phyloP scores from a whole-genome alignment of 2,113 vertebrate species.

The Anthoscopus minutus region DNA sequence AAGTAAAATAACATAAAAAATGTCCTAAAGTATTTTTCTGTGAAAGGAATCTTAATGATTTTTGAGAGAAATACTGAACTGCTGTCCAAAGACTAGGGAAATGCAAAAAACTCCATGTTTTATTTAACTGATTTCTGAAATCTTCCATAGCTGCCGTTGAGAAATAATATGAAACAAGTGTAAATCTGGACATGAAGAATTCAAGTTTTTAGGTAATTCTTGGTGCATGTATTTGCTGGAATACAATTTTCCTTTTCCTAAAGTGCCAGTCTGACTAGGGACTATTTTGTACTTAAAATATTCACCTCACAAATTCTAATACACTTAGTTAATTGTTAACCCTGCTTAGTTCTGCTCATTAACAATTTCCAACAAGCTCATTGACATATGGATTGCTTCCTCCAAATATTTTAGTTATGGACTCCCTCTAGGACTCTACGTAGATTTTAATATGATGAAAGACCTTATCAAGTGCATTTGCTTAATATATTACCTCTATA shows the following conservation, averaged over 20 bases:
- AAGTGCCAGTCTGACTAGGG: neutral
- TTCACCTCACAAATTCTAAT: neutral
- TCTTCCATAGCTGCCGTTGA: neutral
- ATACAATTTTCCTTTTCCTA: neutral
- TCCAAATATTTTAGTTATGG: neutral
- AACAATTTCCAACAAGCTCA: neutral
- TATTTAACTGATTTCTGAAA: neutral
- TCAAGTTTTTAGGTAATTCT: neutral
- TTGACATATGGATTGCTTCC: neutral
- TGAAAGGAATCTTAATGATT: neutral
- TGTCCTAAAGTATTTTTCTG: rapidly evolving
- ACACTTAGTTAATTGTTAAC: neutral
- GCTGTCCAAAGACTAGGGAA: neutral
- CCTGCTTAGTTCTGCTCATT: neutral
- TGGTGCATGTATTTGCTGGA: neutral
- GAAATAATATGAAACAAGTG: neutral
- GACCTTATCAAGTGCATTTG: neutral
- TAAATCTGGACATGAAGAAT: neutral
- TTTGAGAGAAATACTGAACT: neutral
- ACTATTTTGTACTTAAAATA: neutral
- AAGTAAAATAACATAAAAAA: neutral
- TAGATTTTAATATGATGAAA: neutral
- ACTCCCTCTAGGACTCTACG: neutral
- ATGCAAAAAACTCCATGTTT: neutral
- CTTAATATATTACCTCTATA: neutral